Conservation (phyloP, 30 jellyfish, hydroid and myxozoan species). For the Haliclystus octoradiatus region DNA sequence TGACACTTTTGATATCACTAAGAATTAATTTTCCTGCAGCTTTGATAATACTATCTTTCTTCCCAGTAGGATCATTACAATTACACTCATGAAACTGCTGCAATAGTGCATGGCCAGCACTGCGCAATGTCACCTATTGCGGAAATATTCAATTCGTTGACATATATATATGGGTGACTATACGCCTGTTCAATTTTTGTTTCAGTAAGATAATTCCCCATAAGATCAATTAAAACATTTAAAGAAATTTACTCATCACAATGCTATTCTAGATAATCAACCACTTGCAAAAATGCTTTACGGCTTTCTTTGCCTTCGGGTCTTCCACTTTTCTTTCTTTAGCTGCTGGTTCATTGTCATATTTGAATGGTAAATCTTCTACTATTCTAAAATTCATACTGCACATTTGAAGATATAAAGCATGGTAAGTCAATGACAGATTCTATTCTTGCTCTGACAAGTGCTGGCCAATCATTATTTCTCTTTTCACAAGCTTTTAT, state of each 20-base stretch:
- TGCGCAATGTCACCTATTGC: conserved; percentile 9
- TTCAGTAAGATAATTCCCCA: conserved; percentile 3
- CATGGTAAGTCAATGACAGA: conserved; percentile 15
- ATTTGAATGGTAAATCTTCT: conserved; percentile 6
- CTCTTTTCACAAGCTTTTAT: conserved; percentile 4
- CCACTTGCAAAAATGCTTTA: conserved; percentile 5
- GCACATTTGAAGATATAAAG: conserved; percentile 18
- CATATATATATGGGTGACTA: conserved; percentile 16
- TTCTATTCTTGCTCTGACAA: conserved; percentile 9
- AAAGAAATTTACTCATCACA: conserved; percentile 5
- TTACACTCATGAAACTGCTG: conserved; percentile 13
- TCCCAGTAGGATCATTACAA: not conserved
- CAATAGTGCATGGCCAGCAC: conserved; percentile 3
- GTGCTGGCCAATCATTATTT: conserved; percentile 3
- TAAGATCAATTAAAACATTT: conserved; percentile 4
- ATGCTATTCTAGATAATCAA: conserved; percentile 5
- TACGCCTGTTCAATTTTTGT: conserved; percentile 7
- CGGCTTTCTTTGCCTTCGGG: conserved; percentile 7
- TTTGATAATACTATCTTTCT: not conserved
- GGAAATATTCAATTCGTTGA: too few relatives aligned
- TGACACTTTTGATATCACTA: not conserved
- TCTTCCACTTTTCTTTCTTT: not conserved
- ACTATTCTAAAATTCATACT: conserved; percentile 8
- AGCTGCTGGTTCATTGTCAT: not conserved
- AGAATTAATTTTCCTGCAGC: conserved; percentile 4